Percentiles rank a stretch among this genome's conserved stretches.
Conservation (phyloP, 2,888 invertebrate species). For the Pammene aurita region DNA sequence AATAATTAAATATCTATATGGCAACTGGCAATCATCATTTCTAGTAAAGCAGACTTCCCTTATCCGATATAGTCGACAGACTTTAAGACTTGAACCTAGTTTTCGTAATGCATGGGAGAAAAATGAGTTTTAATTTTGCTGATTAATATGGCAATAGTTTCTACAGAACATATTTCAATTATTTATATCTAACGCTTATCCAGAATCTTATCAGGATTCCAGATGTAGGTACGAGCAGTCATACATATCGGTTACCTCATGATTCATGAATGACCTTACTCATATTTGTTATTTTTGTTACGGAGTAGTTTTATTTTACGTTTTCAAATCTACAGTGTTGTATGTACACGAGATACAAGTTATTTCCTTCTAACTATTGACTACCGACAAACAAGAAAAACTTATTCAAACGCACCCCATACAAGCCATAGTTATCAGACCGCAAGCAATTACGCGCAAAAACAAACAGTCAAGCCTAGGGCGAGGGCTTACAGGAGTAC, state of each 20-base stretch:
- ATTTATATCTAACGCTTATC: too few relatives aligned
- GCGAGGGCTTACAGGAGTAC: conserved; percentile 70
- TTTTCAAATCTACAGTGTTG: too few relatives aligned
- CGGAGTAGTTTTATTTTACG: too few relatives aligned
- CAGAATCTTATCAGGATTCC: too few relatives aligned
- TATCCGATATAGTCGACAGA: not conserved
- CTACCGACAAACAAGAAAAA: conserved; percentile 22
- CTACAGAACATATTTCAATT: too few relatives aligned
- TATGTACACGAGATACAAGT: not conserved
- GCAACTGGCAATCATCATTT: conserved; percentile 6
- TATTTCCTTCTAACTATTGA: not conserved
- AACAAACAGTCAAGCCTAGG: conserved; percentile 82
- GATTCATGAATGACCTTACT: too few relatives aligned
- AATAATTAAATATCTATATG: not conserved
- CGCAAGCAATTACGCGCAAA: conserved; percentile 77
- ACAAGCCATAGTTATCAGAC: conserved; percentile 37
- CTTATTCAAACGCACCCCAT: conserved; percentile 22
- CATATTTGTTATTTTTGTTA: too few relatives aligned
- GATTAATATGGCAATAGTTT: too few relatives aligned
- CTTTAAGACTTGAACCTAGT: not conserved
- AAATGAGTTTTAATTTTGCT: too few relatives aligned
- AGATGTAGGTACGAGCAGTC: too few relatives aligned
- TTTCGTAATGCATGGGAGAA: too few relatives aligned
- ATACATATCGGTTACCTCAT: too few relatives aligned
- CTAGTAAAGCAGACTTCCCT: not conserved